Evolutionary conservation across 2,797 vertebrate genomes (phyloP).

Genomic region (Sciurus carolinensis): DNA sequence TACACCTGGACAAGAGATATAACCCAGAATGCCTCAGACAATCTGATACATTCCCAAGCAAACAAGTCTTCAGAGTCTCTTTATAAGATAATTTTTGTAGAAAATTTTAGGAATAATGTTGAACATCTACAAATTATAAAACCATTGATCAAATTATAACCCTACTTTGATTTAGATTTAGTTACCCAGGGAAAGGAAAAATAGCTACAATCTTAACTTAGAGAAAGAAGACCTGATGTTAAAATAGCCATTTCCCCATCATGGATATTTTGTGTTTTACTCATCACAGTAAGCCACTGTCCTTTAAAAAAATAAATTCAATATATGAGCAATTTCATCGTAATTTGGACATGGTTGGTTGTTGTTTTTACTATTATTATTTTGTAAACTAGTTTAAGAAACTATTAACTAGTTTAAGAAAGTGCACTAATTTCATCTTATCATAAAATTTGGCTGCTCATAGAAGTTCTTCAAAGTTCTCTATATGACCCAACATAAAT

Average conservation of each 20-base stretch:
- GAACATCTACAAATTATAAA: conserved; percentile 4
- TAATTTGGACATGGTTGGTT: not conserved
- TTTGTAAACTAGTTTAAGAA: conserved; percentile 6
- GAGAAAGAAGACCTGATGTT: conserved; percentile 3
- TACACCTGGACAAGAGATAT: not conserved
- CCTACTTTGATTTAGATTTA: not conserved
- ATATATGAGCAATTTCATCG: not conserved
- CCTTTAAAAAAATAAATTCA: conserved; percentile 15
- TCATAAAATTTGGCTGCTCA: not conserved
- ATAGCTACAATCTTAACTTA: not conserved
- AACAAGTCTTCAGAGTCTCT: not conserved
- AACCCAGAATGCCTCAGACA: not conserved
- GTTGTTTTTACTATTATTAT: not conserved
- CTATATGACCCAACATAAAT: not conserved
- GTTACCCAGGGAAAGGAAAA: not conserved
- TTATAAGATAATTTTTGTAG: not conserved
- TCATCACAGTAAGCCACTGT: not conserved
- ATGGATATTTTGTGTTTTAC: not conserved
- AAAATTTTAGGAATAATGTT: not conserved
- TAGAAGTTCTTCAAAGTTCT: conserved; percentile 14
- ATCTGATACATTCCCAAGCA: not conserved
- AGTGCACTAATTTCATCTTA: not conserved
- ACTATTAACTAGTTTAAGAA: not conserved
- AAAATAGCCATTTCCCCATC: not conserved
- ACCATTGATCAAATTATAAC: not conserved